A percentile compares a stretch with the other conserved stretches of the same genome.
phyloP scores from a whole-genome alignment of 2,113 vertebrate species.

The Phalacrocorax aristotelis region DNA sequence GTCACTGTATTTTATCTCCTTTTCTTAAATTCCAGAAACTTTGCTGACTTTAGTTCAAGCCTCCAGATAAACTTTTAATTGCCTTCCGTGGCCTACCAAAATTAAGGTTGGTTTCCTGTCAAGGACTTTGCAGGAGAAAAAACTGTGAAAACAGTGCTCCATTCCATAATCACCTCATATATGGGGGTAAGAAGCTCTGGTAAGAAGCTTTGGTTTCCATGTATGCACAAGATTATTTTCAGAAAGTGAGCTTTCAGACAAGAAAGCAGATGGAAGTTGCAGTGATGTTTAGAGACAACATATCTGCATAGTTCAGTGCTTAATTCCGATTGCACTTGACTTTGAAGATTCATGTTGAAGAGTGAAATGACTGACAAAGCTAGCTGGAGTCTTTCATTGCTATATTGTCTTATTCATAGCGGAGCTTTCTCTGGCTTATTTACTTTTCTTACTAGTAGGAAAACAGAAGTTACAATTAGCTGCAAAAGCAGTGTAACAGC shows the following conservation, averaged over 20 bases:
- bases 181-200: neutral
- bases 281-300: neutral
- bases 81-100: neutral
- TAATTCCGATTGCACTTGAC: neutral
- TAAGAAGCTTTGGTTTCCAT: neutral
- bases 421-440: neutral
- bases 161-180: neutral
- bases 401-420: neutral
- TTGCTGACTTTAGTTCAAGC: neutral
- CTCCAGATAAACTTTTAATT: neutral
- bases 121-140: neutral
- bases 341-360: neutral
- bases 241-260: neutral
- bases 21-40: neutral
- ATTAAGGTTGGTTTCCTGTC: neutral
- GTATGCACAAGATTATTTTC: neutral
- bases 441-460: neutral
- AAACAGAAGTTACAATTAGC: neutral
- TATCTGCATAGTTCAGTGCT: neutral
- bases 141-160: neutral
- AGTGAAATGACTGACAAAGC: neutral
- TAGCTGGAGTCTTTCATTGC: neutral
- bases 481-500: neutral
- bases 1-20: neutral
- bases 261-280: neutral